Evolutionary conservation across 2,888 invertebrate species (phyloP).

Genomic region (Congeria kusceri): DNA sequence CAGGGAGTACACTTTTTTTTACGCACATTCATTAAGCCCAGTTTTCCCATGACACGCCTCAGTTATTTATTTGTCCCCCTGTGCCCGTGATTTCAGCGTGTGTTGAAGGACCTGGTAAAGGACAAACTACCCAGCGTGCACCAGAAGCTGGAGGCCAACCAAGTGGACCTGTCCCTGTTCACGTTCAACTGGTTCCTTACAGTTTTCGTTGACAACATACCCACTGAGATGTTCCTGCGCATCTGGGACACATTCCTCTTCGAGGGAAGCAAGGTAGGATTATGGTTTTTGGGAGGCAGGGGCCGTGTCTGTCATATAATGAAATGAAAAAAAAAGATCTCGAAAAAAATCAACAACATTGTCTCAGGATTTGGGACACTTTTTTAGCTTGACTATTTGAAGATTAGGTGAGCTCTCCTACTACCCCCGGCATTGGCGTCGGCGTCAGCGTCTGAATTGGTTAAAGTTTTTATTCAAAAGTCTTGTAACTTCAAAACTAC

Average conservation of each 20-base stretch:
- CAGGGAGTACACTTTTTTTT: too few relatives aligned
- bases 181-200: constrained; percentile 88
- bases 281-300: not conserved
- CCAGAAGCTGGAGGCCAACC: constrained; percentile 85
- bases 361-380: not conserved
- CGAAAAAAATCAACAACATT: too few relatives aligned
- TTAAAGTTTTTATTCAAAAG: too few relatives aligned
- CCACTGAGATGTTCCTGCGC: constrained; percentile 86
- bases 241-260: constrained; percentile 87
- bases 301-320: not conserved
- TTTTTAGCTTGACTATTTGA: not conserved
- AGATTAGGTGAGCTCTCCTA: too few relatives aligned
- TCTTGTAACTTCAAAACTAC: too few relatives aligned
- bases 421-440: too few relatives aligned
- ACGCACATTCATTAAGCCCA: too few relatives aligned
- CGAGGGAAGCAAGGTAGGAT: constrained; percentile 87
- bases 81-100: constrained; percentile 85
- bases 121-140: constrained; percentile 87
- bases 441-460: too few relatives aligned
- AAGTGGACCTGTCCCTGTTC: constrained; percentile 86
- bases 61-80: constrained; percentile 6
- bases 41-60: too few relatives aligned
- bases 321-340: not conserved
- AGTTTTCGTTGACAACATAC: constrained; percentile 87
- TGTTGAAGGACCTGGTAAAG: constrained; percentile 86